phyloP scores from a whole-genome alignment of 2,888 invertebrate species.

The Gisinianus flammeolus region DNA sequence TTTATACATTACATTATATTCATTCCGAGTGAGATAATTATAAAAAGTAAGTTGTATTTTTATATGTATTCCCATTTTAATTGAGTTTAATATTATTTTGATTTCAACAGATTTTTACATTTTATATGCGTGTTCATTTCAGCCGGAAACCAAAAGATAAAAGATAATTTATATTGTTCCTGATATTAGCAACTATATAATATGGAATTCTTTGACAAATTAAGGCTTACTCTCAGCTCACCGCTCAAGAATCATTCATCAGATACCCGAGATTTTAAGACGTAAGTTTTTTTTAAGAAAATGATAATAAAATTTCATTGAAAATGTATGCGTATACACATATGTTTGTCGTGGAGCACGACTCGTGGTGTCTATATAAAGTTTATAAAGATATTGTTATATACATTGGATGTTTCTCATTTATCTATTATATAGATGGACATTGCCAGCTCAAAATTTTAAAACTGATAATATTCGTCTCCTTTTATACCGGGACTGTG shows the following conservation, averaged over 20 bases:
- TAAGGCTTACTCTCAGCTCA: slow-evolving; percentile 38
- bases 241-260: slow-evolving; percentile 36
- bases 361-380: not conserved
- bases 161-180: too few species aligned
- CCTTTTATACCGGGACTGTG: slow-evolving; percentile 55
- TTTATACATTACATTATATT: too few species aligned
- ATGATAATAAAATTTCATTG: too few species aligned
- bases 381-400: not conserved
- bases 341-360: too few species aligned
- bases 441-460: slow-evolving; percentile 28
- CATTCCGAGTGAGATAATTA: too few species aligned
- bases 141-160: too few species aligned
- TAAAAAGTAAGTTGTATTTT: too few species aligned
- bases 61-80: too few species aligned
- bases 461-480: slow-evolving; percentile 44
- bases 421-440: slow-evolving; percentile 33
- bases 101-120: too few species aligned
- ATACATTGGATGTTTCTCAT: not conserved
- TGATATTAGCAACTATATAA: not conserved
- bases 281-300: slow-evolving; percentile 21
- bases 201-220: slow-evolving; percentile 44
- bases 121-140: too few species aligned
- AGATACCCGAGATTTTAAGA: slow-evolving; percentile 38
- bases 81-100: too few species aligned
- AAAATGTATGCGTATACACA: too few species aligned